Evolutionary conservation across 1,140 invertebrate species (phyloP), one percentile per base, ranked within the genome.

Genomic region (Manduca sexta): DNA sequence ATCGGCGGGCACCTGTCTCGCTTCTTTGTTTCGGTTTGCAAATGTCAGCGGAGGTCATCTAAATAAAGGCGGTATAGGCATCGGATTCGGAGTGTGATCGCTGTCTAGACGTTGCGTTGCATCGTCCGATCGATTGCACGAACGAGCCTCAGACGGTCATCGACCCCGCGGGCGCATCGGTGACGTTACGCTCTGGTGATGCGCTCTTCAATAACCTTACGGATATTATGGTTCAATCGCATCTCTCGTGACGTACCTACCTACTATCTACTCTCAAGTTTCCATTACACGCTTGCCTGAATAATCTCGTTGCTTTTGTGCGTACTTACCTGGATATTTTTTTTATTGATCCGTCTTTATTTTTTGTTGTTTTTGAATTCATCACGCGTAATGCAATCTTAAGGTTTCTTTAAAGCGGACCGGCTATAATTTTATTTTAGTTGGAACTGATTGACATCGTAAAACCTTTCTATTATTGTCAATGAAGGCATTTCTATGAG

Each of bases 21-120:
- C 64, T 84, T 68, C 78, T 85, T 85, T 85, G 79, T 83, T 81
- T 83, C 76, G 71, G 64, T 63, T 70, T 64, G 68, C 68, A 80
- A 85, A 85, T 83, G 82, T 83, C 82, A 82, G 72, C 60, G 51
- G 74, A 85, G 82, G 82, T 85, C 82, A 74, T 83, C 79, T 83
- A 85, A 83, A 84, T 84, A 84, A 75, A 82, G 76, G 69, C 66
- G 60, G 58, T 74, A 71, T 67, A 76, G 70, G 76, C 72, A 72
- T 74, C 69, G 59, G 71, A 68, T 74, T 79, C 58, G 67, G 75
- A 69, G 64, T 60, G 73, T 72, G 77, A 73, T 76, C 79, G 68
- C 67, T 72, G 82, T 83, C 82, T 85, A 84, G 81, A 84, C 81
- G 75, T 74, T 79, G 76, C 54, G 74, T 76, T 83, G 81, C 79